Evolutionary conservation across 1,140 invertebrate species (phyloP).

Genomic region (Tigriopus japonicus): DNA sequence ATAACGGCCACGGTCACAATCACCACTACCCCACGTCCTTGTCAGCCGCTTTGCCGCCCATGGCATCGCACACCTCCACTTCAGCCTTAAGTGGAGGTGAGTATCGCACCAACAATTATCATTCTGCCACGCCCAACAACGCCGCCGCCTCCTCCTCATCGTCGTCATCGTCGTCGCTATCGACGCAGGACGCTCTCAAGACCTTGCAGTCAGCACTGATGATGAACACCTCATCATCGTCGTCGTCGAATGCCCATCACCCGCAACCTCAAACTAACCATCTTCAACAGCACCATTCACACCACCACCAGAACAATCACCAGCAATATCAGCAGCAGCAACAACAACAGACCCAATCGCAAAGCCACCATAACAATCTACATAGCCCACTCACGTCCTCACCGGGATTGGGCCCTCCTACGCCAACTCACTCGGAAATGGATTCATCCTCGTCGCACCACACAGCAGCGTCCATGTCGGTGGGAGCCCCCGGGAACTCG

Average conservation of each 20-base stretch:
- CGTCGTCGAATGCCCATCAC: background rate
- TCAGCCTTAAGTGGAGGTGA: slow-evolving; percentile 12
- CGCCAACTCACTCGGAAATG: slow-evolving; percentile 43
- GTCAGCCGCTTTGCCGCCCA: slow-evolving; percentile 15
- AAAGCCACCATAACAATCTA: background rate
- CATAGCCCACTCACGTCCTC: slow-evolving; percentile 13
- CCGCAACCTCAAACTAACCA: background rate
- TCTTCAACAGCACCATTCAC: background rate
- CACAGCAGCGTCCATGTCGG: no score
- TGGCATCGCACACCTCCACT: slow-evolving; percentile 11
- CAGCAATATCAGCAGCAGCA: slow-evolving; percentile 11
- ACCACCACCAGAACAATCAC: slow-evolving; percentile 15
- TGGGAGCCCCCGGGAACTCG: no score
- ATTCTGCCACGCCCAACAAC: no score
- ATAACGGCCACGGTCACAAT: no score
- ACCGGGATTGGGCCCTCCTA: slow-evolving; percentile 38
- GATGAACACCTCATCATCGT: slow-evolving; percentile 20
- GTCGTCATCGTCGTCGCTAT: background rate
- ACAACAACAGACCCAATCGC: slow-evolving; percentile 8
- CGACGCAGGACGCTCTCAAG: slow-evolving; percentile 36
- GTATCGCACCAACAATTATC: slow-evolving; percentile 7
- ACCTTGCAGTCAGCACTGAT: slow-evolving; percentile 38
- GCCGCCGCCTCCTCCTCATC: no score
- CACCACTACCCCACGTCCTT: slow-evolving; percentile 14
- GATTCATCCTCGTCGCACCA: no score